Percentiles rank a stretch among this genome's conserved stretches.
Evolutionary conservation across 64 coral and sea anemone species (phyloP).

Genomic region (Dendronephthya gigantea): DNA sequence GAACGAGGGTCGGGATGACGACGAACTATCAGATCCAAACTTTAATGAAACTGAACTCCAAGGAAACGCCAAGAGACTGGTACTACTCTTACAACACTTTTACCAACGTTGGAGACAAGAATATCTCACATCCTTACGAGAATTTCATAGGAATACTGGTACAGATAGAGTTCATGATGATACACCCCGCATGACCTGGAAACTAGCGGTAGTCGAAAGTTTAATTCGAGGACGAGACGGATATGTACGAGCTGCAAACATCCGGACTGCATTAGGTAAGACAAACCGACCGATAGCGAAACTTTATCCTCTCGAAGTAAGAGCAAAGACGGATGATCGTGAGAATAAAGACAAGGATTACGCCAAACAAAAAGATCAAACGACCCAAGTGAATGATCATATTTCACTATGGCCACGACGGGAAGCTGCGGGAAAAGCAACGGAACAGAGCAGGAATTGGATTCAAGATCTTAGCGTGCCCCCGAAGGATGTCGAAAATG

Average conservation of each 20-base stretch:
- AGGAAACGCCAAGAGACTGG: constrained; percentile 2
- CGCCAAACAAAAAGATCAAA: too few species aligned
- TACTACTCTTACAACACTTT: constrained; percentile 44
- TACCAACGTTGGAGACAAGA: constrained; percentile 43
- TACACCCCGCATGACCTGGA: constrained; percentile 6
- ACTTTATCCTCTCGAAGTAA: too few species aligned
- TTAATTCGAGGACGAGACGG: constrained; percentile 22
- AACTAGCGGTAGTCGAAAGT: constrained; percentile 18
- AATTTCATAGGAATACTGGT: constrained; percentile 40
- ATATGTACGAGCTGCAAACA: constrained; percentile 12
- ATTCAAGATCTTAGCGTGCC: too few species aligned
- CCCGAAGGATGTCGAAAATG: too few species aligned
- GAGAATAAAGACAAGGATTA: too few species aligned
- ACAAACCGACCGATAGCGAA: constrained; percentile 26
- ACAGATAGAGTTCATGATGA: constrained; percentile 29
- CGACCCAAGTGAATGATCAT: too few species aligned
- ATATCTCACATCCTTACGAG: constrained; percentile 39
- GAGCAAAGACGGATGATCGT: too few species aligned
- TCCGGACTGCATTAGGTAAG: constrained; percentile 19
- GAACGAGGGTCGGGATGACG: neutral
- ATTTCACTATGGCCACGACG: too few species aligned
- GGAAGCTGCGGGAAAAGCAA: too few species aligned
- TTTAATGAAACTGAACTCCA: constrained; percentile 16
- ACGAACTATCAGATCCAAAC: too few species aligned
- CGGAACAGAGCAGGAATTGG: too few species aligned